phyloP scores from a whole-genome alignment of 2,888 invertebrate species.

The Galerucella nymphaeae region DNA sequence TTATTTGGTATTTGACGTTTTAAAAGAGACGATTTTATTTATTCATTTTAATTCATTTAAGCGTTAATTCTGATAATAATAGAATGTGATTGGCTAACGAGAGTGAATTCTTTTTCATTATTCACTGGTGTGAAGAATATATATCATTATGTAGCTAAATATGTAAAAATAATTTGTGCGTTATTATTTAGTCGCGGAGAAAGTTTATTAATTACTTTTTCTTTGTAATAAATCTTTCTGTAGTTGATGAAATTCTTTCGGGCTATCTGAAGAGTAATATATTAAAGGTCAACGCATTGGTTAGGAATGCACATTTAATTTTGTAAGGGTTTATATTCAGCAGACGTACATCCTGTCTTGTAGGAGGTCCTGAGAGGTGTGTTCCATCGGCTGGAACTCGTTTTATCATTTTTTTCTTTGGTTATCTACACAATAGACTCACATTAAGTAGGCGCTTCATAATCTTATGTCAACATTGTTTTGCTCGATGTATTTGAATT shows the following conservation, averaged over 20 bases:
- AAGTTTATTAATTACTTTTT: too few species aligned
- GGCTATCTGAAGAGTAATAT: neutral
- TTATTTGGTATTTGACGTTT: too few species aligned
- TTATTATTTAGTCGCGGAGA: too few species aligned
- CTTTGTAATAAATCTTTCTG: too few species aligned
- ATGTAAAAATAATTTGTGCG: too few species aligned
- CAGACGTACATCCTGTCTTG: slow-evolving; percentile 25
- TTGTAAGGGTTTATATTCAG: neutral
- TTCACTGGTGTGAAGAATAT: too few species aligned
- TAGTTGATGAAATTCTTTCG: neutral
- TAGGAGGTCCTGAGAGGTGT: slow-evolving; percentile 33
- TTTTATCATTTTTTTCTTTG: neutral
- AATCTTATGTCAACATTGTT: neutral
- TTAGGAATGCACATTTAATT: slow-evolving; percentile 7
- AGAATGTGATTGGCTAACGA: too few species aligned
- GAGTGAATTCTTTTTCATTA: too few species aligned
- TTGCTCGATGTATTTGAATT: neutral
- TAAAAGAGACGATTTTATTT: too few species aligned
- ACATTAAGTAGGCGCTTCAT: neutral
- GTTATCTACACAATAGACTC: slow-evolving; percentile 13
- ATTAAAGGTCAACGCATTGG: slow-evolving; percentile 4
- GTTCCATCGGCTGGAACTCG: slow-evolving; percentile 1
- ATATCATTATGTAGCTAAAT: too few species aligned
- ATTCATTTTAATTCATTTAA: too few species aligned
- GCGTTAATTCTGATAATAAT: too few species aligned